phyloP scores from a whole-genome alignment of 2,113 vertebrate species.

The Clarias magur region DNA sequence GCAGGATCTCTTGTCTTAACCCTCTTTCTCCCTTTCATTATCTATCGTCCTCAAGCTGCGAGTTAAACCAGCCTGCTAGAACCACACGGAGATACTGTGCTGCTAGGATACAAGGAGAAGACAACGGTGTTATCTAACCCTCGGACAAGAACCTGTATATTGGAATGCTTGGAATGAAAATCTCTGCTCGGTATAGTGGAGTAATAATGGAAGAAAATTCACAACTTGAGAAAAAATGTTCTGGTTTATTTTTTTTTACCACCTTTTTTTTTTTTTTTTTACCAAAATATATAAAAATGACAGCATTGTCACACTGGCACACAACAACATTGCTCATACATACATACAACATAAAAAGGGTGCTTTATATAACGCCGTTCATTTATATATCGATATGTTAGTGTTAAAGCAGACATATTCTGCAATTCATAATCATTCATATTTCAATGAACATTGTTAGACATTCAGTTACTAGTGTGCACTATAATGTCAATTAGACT shows the following conservation, averaged over 20 bases:
- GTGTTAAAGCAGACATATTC: background rate
- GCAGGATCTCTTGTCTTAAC: conserved; percentile 6
- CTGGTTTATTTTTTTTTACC: background rate
- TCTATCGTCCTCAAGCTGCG: conserved; percentile 8
- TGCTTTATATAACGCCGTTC: background rate
- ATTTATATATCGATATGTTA: background rate
- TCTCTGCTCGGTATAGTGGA: background rate
- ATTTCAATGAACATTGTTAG: too few species aligned
- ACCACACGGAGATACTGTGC: background rate
- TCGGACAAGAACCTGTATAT: background rate
- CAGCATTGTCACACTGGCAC: background rate
- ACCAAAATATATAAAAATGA: background rate
- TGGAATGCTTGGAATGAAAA: background rate
- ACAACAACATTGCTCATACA: background rate
- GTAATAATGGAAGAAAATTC: background rate
- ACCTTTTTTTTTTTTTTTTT: too few species aligned
- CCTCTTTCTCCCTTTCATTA: background rate
- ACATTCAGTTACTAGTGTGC: too few species aligned
- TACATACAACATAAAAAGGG: background rate
- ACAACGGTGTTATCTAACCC: background rate
- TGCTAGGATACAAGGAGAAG: background rate
- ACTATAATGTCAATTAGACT: too few species aligned
- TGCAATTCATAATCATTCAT: too few species aligned
- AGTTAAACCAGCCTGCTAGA: conserved; percentile 7
- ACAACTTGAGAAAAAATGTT: background rate